A percentile compares a stretch with the other conserved stretches of the same genome.
These are phyloP conservation scores for Drosophila longiperda DNA, from an alignment of 2,888 invertebrate genomes.

Conservation along the genomic window DNA sequence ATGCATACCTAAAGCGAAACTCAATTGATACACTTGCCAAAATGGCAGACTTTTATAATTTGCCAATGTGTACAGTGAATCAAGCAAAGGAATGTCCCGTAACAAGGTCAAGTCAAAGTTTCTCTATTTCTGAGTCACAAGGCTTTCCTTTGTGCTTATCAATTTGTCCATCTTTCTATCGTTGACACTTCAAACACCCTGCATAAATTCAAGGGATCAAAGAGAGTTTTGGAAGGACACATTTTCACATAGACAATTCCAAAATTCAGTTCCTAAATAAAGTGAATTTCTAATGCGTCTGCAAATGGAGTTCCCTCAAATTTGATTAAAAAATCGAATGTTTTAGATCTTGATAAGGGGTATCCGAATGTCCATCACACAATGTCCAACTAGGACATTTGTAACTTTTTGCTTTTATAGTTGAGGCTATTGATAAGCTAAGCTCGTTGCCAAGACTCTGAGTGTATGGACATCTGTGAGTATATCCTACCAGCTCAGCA, in stretches of 20 bases:
- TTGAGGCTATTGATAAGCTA: constrained; percentile 38
- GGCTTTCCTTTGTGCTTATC: constrained; percentile 48
- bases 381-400: background rate
- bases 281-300: background rate
- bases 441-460: constrained; percentile 13
- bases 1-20: constrained; percentile 41
- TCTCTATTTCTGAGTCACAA: constrained; percentile 29
- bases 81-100: constrained; percentile 7
- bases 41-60: constrained; percentile 72
- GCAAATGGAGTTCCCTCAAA: background rate
- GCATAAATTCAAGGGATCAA: background rate
- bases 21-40: constrained; percentile 72
- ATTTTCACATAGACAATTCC: too few relatives aligned
- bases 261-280: background rate
- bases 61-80: constrained; percentile 47
- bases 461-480: constrained; percentile 18
- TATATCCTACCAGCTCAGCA: constrained; percentile 41
- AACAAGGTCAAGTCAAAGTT: constrained; percentile 53
- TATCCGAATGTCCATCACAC: background rate
- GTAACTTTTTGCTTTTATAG: constrained; percentile 9
- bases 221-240: background rate
- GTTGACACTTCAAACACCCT: constrained; percentile 17
- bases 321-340: background rate
- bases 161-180: constrained; percentile 38
- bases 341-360: background rate